Evolutionary conservation across 2,797 vertebrate genomes (phyloP).

Genomic region (Onychomys arenicola): DNA sequence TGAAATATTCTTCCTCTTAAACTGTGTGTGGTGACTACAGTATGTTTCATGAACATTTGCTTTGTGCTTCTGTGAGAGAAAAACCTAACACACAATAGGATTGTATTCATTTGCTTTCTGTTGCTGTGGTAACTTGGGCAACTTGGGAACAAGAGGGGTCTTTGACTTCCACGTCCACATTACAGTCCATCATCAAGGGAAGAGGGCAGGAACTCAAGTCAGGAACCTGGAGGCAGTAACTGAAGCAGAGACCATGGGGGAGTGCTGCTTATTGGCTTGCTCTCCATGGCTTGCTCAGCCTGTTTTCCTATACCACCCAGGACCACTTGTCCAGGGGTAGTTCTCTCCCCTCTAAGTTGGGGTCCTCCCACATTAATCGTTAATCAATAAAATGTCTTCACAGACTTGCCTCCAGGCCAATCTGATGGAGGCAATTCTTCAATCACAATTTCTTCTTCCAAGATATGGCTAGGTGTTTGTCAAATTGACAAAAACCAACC

Average conservation of each 20-base stretch:
- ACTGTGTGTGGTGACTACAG: background rate
- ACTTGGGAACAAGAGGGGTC: background rate
- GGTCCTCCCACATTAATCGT: background rate
- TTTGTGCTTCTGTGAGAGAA: background rate
- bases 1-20: background rate
- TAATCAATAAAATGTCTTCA: background rate
- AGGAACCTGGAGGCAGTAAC: too few relatives aligned
- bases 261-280: too few relatives aligned
- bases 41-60: background rate
- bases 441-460: background rate
- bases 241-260: too few relatives aligned
- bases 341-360: background rate
- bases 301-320: too few relatives aligned
- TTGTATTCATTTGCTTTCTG: background rate
- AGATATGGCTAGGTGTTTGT: background rate
- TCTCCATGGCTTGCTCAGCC: too few relatives aligned
- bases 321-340: background rate
- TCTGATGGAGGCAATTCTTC: background rate
- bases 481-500: background rate
- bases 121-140: background rate
- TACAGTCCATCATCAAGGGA: too few relatives aligned
- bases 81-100: background rate
- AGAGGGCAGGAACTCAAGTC: too few relatives aligned
- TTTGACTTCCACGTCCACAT: background rate
- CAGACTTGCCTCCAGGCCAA: background rate